Conservation (phyloP, 1,140 invertebrate species). For the Tenebrio molitor region DNA sequence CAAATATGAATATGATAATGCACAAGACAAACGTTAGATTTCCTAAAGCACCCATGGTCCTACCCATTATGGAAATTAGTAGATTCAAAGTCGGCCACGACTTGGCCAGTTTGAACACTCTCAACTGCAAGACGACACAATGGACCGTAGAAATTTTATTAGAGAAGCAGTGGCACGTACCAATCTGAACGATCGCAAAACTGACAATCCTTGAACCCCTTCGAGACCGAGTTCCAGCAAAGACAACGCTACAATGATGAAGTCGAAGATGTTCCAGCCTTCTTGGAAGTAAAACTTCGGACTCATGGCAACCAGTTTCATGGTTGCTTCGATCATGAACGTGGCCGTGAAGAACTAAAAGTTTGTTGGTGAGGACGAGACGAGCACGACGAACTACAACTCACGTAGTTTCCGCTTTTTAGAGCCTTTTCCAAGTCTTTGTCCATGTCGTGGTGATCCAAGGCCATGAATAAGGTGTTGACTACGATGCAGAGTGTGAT, state of each 20-base stretch:
- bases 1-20: slow-evolving; percentile 99
- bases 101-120: slow-evolving; percentile 99
- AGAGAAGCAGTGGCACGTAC: slow-evolving; percentile 71
- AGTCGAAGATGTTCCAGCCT: slow-evolving; percentile 99
- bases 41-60: slow-evolving; percentile 97
- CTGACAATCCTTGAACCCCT: slow-evolving; percentile 95
- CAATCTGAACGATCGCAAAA: slow-evolving; percentile 97
- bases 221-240: slow-evolving; percentile 93
- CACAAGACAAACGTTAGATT: slow-evolving; percentile 97
- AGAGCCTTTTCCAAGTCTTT: slow-evolving; percentile 86
- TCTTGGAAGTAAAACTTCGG: slow-evolving; percentile 98
- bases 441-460: slow-evolving; percentile 97
- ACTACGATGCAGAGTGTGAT: slow-evolving; percentile 98
- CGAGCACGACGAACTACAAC: slow-evolving; percentile 60
- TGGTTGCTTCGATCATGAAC: slow-evolving; percentile 94
- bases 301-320: slow-evolving; percentile 97
- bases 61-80: slow-evolving; percentile 98
- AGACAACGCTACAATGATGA: slow-evolving; percentile 96
- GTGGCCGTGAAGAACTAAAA: slow-evolving; percentile 96
- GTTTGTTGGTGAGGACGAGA: not conserved
- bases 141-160: slow-evolving; percentile 19
- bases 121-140: slow-evolving; percentile 83
- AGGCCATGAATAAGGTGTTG: slow-evolving; percentile 98
- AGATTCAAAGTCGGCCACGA: slow-evolving; percentile 99
- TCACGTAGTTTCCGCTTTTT: slow-evolving; percentile 95